Evolutionary conservation across 2,113 vertebrate genomes (phyloP).

Genomic region (Capreolus pygargus): DNA sequence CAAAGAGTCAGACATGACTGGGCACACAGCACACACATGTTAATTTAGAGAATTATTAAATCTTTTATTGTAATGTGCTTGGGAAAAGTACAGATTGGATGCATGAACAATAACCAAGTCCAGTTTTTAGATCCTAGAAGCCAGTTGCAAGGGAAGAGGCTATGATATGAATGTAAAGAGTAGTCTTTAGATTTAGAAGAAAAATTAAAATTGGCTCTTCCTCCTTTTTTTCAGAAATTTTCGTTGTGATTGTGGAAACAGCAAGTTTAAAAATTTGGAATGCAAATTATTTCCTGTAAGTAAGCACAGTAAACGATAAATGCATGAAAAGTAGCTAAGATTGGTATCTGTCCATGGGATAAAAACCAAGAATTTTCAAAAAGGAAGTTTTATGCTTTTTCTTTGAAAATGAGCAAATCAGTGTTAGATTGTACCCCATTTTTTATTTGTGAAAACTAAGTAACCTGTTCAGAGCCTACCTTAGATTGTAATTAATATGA

Average conservation of each 20-base stretch:
- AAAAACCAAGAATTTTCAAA: conserved; percentile 26
- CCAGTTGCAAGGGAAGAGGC: neutral
- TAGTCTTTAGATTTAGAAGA: neutral
- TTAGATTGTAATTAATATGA: neutral
- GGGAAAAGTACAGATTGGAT: neutral
- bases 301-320: conserved; percentile 25
- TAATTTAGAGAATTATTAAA: neutral
- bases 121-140: neutral
- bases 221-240: conserved; percentile 87
- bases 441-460: conserved; percentile 29
- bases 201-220: conserved; percentile 64
- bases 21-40: neutral
- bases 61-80: neutral
- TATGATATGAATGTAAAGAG: neutral
- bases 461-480: neutral
- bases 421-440: neutral
- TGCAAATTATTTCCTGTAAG: conserved; percentile 92
- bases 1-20: neutral
- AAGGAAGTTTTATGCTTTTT: neutral
- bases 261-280: conserved; percentile 90
- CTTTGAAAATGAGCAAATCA: neutral
- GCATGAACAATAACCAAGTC: neutral
- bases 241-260: conserved; percentile 96
- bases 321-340: neutral
- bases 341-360: conserved; percentile 11